These are phyloP conservation scores for Melanotaenia parkinsoni DNA, from an alignment of 2,797 vertebrate genomes.

Conservation along the genomic window DNA sequence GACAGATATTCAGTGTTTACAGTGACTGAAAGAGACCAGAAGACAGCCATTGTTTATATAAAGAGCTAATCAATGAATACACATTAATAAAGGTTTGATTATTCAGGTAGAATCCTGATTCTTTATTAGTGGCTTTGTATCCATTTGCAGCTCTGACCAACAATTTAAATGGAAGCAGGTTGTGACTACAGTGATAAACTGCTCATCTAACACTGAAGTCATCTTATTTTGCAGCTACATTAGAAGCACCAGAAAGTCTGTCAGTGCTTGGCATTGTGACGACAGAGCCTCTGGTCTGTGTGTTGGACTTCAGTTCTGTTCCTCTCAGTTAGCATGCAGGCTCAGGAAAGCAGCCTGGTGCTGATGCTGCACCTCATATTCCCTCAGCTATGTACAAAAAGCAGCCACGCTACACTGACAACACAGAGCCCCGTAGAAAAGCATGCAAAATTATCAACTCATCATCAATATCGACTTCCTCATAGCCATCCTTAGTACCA, in stretches of 20 bases:
- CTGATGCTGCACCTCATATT: not conserved
- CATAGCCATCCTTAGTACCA: constrained; percentile 54
- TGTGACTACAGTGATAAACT: constrained; percentile 18
- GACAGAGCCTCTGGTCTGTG: constrained; percentile 1
- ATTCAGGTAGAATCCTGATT: too few species aligned
- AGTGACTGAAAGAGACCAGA: constrained; percentile 18
- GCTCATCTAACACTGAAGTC: constrained; percentile 21
- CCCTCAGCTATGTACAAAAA: constrained; percentile 24
- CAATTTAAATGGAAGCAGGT: constrained; percentile 14
- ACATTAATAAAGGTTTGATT: too few species aligned
- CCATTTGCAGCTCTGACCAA: constrained; percentile 22
- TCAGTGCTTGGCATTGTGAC: too few species aligned
- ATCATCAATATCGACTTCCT: constrained; percentile 51
- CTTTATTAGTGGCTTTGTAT: not conserved
- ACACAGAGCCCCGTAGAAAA: constrained; percentile 74
- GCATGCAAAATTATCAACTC: constrained; percentile 75
- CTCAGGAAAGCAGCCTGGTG: not conserved
- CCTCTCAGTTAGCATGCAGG: not conserved
- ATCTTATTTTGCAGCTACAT: constrained; percentile 26
- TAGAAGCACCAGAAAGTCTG: constrained; percentile 1
- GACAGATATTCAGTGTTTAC: constrained; percentile 31
- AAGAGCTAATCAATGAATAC: constrained; percentile 8
- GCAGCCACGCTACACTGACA: constrained; percentile 70
- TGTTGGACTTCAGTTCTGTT: not conserved
- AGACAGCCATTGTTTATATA: constrained; percentile 5